Evolutionary conservation across 2,797 vertebrate species (phyloP).

Genomic region (Hoplostethus atlanticus): DNA sequence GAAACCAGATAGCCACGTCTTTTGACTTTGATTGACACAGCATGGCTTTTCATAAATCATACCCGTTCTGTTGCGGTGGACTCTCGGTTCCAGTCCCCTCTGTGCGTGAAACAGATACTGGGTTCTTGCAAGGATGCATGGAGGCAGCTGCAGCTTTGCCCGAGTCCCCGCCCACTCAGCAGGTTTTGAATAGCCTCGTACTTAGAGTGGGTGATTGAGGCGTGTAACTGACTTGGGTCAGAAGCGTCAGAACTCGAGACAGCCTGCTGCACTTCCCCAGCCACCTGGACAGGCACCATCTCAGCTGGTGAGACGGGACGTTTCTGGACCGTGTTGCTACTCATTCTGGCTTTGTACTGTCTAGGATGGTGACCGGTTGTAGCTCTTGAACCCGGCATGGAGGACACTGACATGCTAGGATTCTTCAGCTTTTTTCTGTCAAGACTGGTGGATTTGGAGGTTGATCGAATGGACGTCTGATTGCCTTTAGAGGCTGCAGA

Average conservation of each 20-base stretch:
- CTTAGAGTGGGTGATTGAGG: constrained; percentile 36
- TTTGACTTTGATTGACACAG: not conserved
- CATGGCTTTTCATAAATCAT: constrained; percentile 30
- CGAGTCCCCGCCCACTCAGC: constrained; percentile 23
- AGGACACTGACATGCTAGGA: constrained; percentile 8
- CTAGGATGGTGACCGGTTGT: not conserved
- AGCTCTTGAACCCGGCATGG: constrained; percentile 7
- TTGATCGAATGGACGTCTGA: constrained; percentile 17
- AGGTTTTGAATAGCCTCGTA: constrained; percentile 35
- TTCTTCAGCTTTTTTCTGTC: constrained; percentile 42
- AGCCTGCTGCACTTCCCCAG: constrained; percentile 36
- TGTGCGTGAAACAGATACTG: constrained; percentile 12
- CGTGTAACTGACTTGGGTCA: constrained; percentile 26
- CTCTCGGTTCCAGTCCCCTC: constrained; percentile 13
- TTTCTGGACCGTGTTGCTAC: constrained; percentile 29
- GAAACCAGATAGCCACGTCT: not conserved
- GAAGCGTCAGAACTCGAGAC: constrained; percentile 25
- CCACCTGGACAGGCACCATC: constrained; percentile 20
- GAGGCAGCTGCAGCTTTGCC: constrained; percentile 29
- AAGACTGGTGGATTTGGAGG: constrained; percentile 33
- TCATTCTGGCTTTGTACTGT: constrained; percentile 28
- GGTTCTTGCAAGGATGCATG: constrained; percentile 19
- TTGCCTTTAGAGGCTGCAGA: constrained; percentile 31
- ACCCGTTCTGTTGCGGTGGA: constrained; percentile 49
- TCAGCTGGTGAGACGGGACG: constrained; percentile 25